Base-by-base conservation (phyloP, 2,113 vertebrate genomes). In the Orcinus orca region DNA sequence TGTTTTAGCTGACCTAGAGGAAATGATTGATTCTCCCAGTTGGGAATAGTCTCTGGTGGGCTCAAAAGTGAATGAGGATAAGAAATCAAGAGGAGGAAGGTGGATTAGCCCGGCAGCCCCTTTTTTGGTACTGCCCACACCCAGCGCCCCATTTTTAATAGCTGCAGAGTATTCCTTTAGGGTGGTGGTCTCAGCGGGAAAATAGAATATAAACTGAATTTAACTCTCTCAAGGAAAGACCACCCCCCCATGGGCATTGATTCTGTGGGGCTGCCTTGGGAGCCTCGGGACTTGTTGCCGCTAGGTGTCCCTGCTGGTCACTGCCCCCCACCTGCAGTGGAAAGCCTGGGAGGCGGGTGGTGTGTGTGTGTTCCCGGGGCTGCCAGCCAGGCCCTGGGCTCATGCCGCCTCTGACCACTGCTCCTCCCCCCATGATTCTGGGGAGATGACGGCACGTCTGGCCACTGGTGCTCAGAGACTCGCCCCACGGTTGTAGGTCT, bases 281-380 rank as follows among this genome's bases (percentile, higher is more conserved):
- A 55, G 20, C 53, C 71, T 41, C 0, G 44, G 31, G 65, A 23
- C 55, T 18, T 65, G 3, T 0, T 8, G 63, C 93, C 94, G 92
- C 83, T 76, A 67, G 95, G 11, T 90, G 95, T 83, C 93, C 58
- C 88, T 88, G 36, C 60, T 62, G 92, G n/a, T 47, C n/a, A 74
- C 31, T 2, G 15, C 31, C 29, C 74, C 20, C 44, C 17, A 8
- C 74, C 74, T 44, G 47, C 47, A 50, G 47, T 50, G 47, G 47
- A 50, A 14, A 12, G 47, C 47, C 47, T 14, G 9, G 50, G 50
- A 6, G 5, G 15, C 15, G 50, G 50, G 50, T 5, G 5, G 53
- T 6, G 53, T 53, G 15, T 53, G 53, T 53, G 53, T 18, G 15
- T 53, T 53, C 53, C 55, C 18, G 55, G 20, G 55, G 55, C 55